Base-by-base conservation (phyloP, 2,113 vertebrate genomes). In the Oxyura jamaicensis region DNA sequence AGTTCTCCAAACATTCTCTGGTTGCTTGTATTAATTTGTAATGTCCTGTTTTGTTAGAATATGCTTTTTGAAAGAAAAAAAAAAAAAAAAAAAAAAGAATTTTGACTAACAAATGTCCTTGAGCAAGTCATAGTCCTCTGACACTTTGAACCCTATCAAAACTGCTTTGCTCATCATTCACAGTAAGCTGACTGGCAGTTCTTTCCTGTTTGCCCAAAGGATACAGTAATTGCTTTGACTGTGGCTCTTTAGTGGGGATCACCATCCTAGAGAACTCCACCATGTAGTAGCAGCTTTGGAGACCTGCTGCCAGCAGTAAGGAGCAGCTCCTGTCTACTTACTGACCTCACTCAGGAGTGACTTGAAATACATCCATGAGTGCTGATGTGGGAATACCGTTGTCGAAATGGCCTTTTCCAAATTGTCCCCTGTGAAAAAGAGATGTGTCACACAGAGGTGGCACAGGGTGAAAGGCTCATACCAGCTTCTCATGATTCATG, bases 151-250 rank as follows among this genome's bases (percentile, higher is more conserved):
- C 9, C 8, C 26, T 79, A 19, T 31, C 22, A 39, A 68, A 83
- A 48, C 19, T 35, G 35, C 44, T 78, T 71, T 92, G 79, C 71
- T 87, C 35, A 89, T 91, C 55, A 35, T 71, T 91, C 65, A 76
- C 86, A 56, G 46, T 63, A 90, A 81, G 55, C 31, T 82, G 80
- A 93, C 20, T 83, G 91, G 56, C 74, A 62, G 63, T 36, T 84
- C 56, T 55, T 74, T 90, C 65, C 74, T 41, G 63, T 83, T 86
- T 96, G 58, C 50, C n/a, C 59, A 75, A 69, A 68, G 31, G n/a
- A 48, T 71, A 28, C 67, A 50, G 33, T 44, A 84, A 87, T 53
- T 67, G 60, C 58, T 46, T 39, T 75, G 48, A 41, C 60, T 53
- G 78, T 63, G 62, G 36, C 33, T 73, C n/a, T 71, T 76, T 15